Evolutionary conservation across 2,113 vertebrate genomes (phyloP).

Genomic region (Excalfactoria chinensis): DNA sequence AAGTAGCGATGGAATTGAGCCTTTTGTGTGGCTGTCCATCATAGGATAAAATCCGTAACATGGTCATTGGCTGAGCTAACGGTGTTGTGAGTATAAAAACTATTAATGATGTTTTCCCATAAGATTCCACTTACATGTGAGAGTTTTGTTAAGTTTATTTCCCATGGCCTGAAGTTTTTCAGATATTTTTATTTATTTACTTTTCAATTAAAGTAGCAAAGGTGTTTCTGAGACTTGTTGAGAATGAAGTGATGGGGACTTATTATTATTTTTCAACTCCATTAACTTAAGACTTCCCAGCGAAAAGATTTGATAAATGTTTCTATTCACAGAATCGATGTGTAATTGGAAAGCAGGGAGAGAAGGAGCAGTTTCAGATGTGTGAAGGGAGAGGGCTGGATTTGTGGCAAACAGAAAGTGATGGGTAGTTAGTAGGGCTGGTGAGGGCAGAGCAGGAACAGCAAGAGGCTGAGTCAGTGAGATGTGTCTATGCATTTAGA

Average conservation of each 20-base stretch:
- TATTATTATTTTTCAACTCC: neutral
- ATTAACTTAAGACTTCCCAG: neutral
- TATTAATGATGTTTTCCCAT: neutral
- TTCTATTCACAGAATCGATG: neutral
- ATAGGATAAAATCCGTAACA: neutral
- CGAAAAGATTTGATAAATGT: neutral
- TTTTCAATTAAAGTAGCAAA: neutral
- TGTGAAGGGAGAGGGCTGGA: neutral
- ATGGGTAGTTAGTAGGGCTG: neutral
- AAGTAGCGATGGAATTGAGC: neutral
- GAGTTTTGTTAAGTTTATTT: neutral
- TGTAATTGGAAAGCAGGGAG: neutral
- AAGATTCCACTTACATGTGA: neutral
- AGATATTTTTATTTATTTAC: neutral
- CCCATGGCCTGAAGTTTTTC: neutral
- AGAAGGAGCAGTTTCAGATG: neutral
- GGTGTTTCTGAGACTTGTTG: neutral
- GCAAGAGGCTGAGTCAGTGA: neutral
- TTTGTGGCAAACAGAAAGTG: neutral
- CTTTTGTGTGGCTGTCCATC: neutral
- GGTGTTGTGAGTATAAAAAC: neutral
- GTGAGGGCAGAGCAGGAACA: neutral
- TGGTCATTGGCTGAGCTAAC: neutral
- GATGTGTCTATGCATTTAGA: neutral
- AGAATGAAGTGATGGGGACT: neutral